Evolutionary conservation across 2,113 vertebrate genomes (phyloP), one percentile per base, ranked within the genome.

Genomic region (Mungos mungo): DNA sequence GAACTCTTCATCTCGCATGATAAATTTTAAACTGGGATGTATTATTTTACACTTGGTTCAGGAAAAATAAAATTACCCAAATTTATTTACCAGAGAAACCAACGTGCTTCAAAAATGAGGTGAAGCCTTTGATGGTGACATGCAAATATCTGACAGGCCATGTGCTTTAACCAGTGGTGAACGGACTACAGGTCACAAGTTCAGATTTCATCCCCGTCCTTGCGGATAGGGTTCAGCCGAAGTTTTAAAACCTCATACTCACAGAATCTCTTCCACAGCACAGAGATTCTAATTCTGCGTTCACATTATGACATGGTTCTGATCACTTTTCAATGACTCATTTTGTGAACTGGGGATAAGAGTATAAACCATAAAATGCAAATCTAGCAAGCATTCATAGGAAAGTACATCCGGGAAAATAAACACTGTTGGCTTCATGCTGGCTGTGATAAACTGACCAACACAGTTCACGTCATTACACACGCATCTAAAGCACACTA

Each of bases 91-190:
- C 29, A 90, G 38, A 69, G 27, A 93, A 35, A 80, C 38, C 74
- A 83, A 29, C 41, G 10, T 88, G 9, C 25, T 90, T 86, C 68
- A 19, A 87, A 92, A 91, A 76, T 57, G 50, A 77, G 50, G 50
- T 77, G 65, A 94, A 72, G 88, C 79, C 25, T 50, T 31, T 65
- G 33, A 72, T 52, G 41, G 47, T 12, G 1, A 69, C 27, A 76
- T 85, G 47, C 19, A 95, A 88, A 76, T 92, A 85, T 69, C 88
- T 83, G 87, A 87, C 23, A 84, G 60, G 63, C 69, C 72, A 72
- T n/a, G 21, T 38, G 11, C 65, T 90, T 7, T 88, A 38, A 52
- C 11, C 54, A 57, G 7, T 2, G 35, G 41, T 86, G 29, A 86
- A 18, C 33, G 35, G 16, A 84, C 1, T 69, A 3, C 29, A 82